These are phyloP conservation scores for Proales similis DNA, from an alignment of 1,140 invertebrate species.

Conservation along the genomic window DNA sequence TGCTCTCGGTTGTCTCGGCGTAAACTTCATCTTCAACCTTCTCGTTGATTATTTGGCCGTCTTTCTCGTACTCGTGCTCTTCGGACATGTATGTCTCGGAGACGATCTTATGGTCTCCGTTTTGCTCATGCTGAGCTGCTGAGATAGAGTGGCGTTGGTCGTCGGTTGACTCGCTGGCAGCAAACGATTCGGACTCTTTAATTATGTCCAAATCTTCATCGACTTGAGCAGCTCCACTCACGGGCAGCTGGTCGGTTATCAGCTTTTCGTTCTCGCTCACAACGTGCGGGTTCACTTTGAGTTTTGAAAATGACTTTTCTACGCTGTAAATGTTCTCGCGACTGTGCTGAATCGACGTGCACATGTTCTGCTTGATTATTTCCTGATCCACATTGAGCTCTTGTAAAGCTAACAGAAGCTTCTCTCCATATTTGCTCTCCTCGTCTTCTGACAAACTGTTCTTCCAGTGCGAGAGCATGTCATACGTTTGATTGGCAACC, in stretches of 20 bases:
- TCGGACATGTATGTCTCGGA: too few relatives aligned
- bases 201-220: constrained; percentile 14
- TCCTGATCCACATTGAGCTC: constrained; percentile 12
- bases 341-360: neutral
- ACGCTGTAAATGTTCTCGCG: constrained; percentile 16
- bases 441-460: constrained; percentile 12
- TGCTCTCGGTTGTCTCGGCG: too few relatives aligned
- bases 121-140: too few relatives aligned
- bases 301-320: constrained; percentile 34
- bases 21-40: too few relatives aligned
- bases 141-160: too few relatives aligned
- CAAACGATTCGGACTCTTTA: constrained; percentile 24
- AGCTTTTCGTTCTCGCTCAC: constrained; percentile 28
- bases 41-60: too few relatives aligned
- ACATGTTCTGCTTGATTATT: constrained; percentile 18
- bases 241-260: neutral
- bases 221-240: neutral
- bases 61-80: too few relatives aligned
- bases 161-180: constrained; percentile 12
- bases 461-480: constrained; percentile 7
- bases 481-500: constrained; percentile 30
- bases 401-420: neutral
- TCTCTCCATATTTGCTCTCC: neutral
- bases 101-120: too few relatives aligned
- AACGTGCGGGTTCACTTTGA: too few relatives aligned